Evolutionary conservation across 2,113 vertebrate species (phyloP).

Genomic region (Prolemur simus): DNA sequence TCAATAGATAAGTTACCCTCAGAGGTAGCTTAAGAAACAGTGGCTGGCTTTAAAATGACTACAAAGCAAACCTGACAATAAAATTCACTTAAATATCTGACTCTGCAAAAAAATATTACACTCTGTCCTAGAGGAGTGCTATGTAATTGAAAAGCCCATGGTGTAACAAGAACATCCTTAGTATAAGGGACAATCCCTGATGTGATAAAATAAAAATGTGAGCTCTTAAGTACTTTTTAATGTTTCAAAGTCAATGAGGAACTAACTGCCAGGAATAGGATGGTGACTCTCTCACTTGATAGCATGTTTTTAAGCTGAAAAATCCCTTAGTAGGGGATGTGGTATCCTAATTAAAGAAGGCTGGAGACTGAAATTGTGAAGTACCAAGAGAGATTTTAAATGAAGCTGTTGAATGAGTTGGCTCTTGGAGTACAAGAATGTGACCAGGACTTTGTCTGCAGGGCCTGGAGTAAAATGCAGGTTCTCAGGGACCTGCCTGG

Average conservation of each 20-base stretch:
- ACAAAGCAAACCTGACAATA: constrained; percentile 67
- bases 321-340: background rate
- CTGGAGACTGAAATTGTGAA: background rate
- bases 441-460: background rate
- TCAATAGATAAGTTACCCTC: constrained; percentile 65
- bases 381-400: background rate
- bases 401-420: background rate
- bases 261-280: background rate
- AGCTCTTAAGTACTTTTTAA: constrained; percentile 64
- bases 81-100: constrained; percentile 75
- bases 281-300: background rate
- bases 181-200: constrained; percentile 33
- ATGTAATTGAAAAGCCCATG: constrained; percentile 57
- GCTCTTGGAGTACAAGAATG: background rate
- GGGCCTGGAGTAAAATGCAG: background rate
- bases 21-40: constrained; percentile 56
- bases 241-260: constrained; percentile 57
- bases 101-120: constrained; percentile 63
- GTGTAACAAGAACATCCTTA: constrained; percentile 48
- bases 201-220: constrained; percentile 50
- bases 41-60: constrained; percentile 60
- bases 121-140: constrained; percentile 48
- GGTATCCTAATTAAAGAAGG: background rate
- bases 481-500: background rate
- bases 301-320: background rate